phyloP scores from a whole-genome alignment of 2,888 invertebrate species.

The Rapana venosa region DNA sequence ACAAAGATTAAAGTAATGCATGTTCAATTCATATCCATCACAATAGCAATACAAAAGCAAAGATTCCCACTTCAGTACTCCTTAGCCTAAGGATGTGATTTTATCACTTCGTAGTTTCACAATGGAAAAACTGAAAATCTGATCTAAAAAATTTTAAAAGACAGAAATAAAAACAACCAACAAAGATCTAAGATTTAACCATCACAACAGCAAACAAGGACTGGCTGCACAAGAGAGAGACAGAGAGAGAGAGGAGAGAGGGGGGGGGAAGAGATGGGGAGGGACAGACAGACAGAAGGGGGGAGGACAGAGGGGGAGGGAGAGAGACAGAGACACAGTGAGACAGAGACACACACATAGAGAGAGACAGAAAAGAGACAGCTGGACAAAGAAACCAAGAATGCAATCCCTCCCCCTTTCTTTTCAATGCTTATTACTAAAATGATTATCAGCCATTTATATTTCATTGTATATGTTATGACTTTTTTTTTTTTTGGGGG shows the following conservation, averaged over 20 bases:
- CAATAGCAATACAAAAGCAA: too few relatives aligned
- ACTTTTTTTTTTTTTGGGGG: not conserved
- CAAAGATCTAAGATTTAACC: too few relatives aligned
- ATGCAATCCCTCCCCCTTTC: not conserved
- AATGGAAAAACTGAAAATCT: too few relatives aligned
- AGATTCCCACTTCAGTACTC: too few relatives aligned
- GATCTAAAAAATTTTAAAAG: too few relatives aligned
- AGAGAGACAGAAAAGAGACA: not conserved
- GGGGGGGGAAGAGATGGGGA: not conserved
- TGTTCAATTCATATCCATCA: too few relatives aligned
- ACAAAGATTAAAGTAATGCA: too few relatives aligned
- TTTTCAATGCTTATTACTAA: not conserved
- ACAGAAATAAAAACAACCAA: too few relatives aligned
- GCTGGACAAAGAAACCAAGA: not conserved
- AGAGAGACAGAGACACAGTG: not conserved
- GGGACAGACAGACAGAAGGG: slow-evolving; percentile 12
- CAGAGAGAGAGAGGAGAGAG: not conserved
- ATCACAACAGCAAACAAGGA: too few relatives aligned
- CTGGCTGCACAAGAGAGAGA: too few relatives aligned
- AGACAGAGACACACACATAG: not conserved
- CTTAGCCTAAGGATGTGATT: too few relatives aligned
- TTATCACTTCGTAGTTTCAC: too few relatives aligned
- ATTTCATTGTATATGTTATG: not conserved
- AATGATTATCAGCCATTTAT: not conserved
- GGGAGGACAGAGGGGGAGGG: not conserved